Base-by-base conservation (phyloP, 2,113 vertebrate genomes). In the Blennius ocellaris region DNA sequence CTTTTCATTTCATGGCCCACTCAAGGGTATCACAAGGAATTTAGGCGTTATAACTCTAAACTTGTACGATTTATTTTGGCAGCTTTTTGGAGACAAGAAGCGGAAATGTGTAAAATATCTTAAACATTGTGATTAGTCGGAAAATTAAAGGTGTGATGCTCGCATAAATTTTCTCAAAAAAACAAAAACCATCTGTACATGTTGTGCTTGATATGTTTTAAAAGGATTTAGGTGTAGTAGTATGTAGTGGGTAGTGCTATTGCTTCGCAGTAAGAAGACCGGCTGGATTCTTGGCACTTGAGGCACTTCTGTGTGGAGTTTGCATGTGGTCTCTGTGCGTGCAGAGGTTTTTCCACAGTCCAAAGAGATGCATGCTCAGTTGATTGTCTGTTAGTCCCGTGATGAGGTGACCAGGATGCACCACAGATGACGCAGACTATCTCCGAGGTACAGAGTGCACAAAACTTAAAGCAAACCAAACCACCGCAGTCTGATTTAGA, bases 171-270 rank as follows among this genome's bases (percentile, higher is more conserved):
- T 56, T 82, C 56, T 67, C 41, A 75, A 57, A 37, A 37, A 90
- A 92, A 93, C 87, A 62, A 73, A 84, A 93, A 89, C 83, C 90
- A 91, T 73, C 75, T 93, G 92, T 81, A 60, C 77, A 57, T 63
- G 52, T 16, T 41, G 14, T 69, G 72, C 59, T 50, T 36, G 73
- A 80, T 71, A 53, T 70, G 49, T 69, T 64, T 50, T 69, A 50
- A 50, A 82, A 82, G 21, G 21, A 30, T 30, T 30, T 30, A 30
- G 21, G 21, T 30, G 21, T 30, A 2, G 21, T 30, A 30, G 21
- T 30, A 4, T 30, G 21, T 30, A 30, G 21, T 30, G 21, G 21
- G 21, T 30, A 30, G 21, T 30, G 21, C 21, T 30, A 30, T 30
- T 30, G 21, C 21, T 30, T 30, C 21, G 21, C 21, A 30, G 21